A percentile compares a stretch with the other conserved stretches of the same genome.
These are phyloP conservation scores for Myopa tessellatipennis DNA, from an alignment of 2,888 invertebrate species.

Conservation along the genomic window DNA sequence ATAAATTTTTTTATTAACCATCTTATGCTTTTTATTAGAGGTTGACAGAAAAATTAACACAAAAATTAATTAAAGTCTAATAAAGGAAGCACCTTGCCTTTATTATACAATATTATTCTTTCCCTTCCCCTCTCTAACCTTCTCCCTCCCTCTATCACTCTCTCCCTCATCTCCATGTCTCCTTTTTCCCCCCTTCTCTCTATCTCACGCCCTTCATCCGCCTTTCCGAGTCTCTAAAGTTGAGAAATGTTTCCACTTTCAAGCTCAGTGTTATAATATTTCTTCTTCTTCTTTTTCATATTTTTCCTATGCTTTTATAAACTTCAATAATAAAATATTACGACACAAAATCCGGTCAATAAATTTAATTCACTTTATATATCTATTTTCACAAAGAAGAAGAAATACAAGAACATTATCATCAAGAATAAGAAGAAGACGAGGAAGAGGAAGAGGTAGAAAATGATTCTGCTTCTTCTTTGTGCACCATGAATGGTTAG, in stretches of 20 bases:
- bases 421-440: background rate
- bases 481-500: background rate
- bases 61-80: too few species aligned
- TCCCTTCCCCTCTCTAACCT: background rate
- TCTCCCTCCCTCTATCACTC: background rate
- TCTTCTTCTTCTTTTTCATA: background rate
- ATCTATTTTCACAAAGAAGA: conserved; percentile 8
- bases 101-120: background rate
- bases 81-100: background rate
- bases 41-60: too few species aligned
- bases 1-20: too few species aligned
- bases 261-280: background rate
- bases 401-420: background rate
- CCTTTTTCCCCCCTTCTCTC: too few species aligned
- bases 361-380: conserved; percentile 32
- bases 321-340: conserved; percentile 22
- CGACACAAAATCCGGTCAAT: conserved; percentile 17
- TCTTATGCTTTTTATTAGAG: too few species aligned
- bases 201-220: background rate
- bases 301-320: conserved; percentile 21
- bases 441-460: background rate
- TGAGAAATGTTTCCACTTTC: background rate
- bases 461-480: background rate
- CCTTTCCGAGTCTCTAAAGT: too few species aligned
- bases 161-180: too few species aligned